phyloP scores from a whole-genome alignment of 2,797 vertebrate species.

The Microctenopoma steveboyesi region DNA sequence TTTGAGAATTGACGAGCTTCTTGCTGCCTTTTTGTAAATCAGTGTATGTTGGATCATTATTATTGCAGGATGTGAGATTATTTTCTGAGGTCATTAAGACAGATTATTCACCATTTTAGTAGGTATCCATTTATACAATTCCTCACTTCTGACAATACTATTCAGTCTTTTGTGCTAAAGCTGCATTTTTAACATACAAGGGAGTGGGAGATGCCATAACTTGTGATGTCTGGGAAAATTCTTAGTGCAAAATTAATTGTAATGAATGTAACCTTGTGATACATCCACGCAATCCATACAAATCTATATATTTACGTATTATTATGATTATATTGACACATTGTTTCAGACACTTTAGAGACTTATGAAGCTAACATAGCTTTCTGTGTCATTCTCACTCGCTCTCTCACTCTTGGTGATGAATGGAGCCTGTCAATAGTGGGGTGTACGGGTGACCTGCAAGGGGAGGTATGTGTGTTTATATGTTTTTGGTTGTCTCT shows the following conservation, averaged over 20 bases:
- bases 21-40: constrained; percentile 13
- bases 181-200: too few species aligned
- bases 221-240: too few species aligned
- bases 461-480: constrained; percentile 29
- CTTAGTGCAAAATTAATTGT: too few species aligned
- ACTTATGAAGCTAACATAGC: not conserved
- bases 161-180: too few species aligned
- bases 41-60: not conserved
- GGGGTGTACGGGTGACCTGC: constrained; percentile 45
- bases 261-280: too few species aligned
- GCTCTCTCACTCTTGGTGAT: constrained; percentile 20
- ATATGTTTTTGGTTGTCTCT: constrained; percentile 30
- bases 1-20: not conserved
- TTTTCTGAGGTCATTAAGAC: constrained; percentile 22
- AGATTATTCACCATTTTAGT: not conserved
- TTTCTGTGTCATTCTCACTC: not conserved
- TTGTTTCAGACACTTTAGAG: not conserved
- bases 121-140: too few species aligned
- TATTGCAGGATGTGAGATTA: constrained; percentile 2
- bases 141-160: too few species aligned
- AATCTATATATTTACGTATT: too few species aligned
- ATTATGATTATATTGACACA: too few species aligned
- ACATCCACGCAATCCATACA: too few species aligned
- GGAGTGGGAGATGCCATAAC: too few species aligned
- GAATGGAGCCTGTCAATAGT: constrained; percentile 43